These are phyloP conservation scores for Scotopteryx bipunctaria DNA, from an alignment of 2,888 invertebrate species.

Conservation along the genomic window DNA sequence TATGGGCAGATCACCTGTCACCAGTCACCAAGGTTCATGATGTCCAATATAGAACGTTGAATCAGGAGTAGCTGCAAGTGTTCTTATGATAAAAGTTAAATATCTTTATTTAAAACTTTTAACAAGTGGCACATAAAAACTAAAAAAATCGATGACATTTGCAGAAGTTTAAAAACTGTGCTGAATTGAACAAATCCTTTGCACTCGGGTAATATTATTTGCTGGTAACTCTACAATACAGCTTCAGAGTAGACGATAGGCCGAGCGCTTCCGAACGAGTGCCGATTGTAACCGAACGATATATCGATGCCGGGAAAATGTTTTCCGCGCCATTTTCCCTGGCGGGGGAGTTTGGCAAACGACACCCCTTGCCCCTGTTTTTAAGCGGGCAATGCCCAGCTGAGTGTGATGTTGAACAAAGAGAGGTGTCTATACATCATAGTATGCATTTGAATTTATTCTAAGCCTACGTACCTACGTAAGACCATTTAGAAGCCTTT, in stretches of 20 bases:
- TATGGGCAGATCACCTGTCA: no score
- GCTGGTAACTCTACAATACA: slow-evolving; percentile 55
- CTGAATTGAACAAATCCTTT: neutral
- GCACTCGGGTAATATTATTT: slow-evolving; percentile 2
- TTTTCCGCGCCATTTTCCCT: slow-evolving; percentile 77
- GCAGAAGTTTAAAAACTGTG: no score
- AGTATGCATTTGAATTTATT: neutral
- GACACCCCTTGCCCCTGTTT: slow-evolving; percentile 50
- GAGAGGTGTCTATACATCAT: slow-evolving; percentile 3
- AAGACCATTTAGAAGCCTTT: no score
- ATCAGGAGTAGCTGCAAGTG: no score
- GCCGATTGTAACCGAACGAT: slow-evolving; percentile 58
- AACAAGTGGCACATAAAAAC: no score
- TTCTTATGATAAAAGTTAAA: no score
- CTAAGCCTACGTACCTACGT: neutral
- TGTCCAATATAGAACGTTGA: no score
- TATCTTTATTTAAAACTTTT: no score
- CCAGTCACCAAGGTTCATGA: no score
- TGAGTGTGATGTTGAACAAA: slow-evolving; percentile 28
- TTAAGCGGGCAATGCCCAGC: slow-evolving; percentile 46
- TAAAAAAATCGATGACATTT: no score
- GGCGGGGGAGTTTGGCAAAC: slow-evolving; percentile 63
- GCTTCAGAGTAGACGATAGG: slow-evolving; percentile 55
- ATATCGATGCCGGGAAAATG: slow-evolving; percentile 77
- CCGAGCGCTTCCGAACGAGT: slow-evolving; percentile 57